A percentile compares a stretch with the other conserved stretches of the same genome.
Evolutionary conservation across 2,113 vertebrate species (phyloP).

Genomic region (Alectura lathami): DNA sequence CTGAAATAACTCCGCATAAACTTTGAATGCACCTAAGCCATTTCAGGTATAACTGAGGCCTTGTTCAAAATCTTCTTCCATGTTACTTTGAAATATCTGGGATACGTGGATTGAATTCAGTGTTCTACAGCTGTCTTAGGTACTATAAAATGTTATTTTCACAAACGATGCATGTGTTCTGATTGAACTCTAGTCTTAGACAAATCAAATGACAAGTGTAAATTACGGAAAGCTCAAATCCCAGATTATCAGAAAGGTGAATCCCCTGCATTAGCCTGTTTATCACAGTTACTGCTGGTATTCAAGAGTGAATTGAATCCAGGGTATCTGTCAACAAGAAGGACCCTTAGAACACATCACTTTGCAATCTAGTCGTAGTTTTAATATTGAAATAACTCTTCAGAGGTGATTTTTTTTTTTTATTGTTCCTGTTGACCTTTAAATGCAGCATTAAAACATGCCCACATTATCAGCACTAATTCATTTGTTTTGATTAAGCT

Average conservation of each 20-base stretch:
- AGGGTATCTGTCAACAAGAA: not conserved
- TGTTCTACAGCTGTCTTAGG: not conserved
- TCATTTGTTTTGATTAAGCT: not conserved
- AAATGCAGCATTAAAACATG: not conserved
- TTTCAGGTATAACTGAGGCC: not conserved
- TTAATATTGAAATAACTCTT: not conserved
- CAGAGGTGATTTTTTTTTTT: not conserved
- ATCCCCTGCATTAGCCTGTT: not conserved
- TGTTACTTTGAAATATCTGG: not conserved
- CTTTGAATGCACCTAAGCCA: not conserved
- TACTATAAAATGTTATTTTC: not conserved
- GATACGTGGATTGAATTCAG: not conserved
- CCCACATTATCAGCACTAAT: not conserved
- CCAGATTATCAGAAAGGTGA: not conserved
- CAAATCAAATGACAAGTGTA: not conserved
- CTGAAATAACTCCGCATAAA: not conserved
- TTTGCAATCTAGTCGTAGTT: not conserved
- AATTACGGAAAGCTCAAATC: not conserved
- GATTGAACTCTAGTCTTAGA: not conserved
- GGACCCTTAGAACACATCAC: not conserved
- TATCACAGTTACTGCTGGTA: not conserved
- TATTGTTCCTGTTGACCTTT: not conserved
- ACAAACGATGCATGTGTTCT: not conserved
- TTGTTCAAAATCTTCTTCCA: not conserved
- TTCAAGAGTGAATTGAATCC: not conserved